A percentile compares a stretch with the other conserved stretches of the same genome.
phyloP scores from a whole-genome alignment of 2,888 invertebrate species.

The Fragum sueziense region DNA sequence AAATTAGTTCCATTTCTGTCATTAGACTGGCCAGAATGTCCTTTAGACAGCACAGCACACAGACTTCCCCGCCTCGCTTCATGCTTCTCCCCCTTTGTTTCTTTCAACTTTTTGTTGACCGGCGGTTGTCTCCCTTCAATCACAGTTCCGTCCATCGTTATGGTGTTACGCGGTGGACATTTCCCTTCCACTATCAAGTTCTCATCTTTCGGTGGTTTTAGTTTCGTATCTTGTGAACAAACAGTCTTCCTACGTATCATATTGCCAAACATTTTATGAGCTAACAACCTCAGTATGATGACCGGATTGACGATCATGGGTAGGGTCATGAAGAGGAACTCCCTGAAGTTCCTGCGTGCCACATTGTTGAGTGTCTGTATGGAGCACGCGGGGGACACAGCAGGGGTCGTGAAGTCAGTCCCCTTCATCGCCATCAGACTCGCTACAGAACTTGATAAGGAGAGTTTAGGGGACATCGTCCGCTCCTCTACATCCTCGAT shows the following conservation, averaged over 20 bases:
- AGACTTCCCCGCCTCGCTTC: constrained; percentile 2
- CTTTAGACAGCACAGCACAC: constrained; percentile 10
- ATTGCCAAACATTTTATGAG: constrained; percentile 85
- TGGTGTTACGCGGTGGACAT: constrained; percentile 64
- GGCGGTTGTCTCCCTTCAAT: constrained; percentile 8
- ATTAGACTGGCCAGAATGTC: background rate
- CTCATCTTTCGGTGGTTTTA: constrained; percentile 73
- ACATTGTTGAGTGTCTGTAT: constrained; percentile 71
- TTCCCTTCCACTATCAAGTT: constrained; percentile 66
- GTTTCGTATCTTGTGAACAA: constrained; percentile 67
- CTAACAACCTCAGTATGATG: constrained; percentile 84
- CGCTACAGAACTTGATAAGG: constrained; percentile 68
- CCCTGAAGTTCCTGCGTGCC: constrained; percentile 72
- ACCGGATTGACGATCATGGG: constrained; percentile 85
- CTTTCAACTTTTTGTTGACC: constrained; percentile 6
- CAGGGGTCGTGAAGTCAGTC: constrained; percentile 66
- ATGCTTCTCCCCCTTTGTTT: constrained; percentile 19
- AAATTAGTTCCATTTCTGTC: constrained; percentile 60
- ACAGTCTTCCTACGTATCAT: constrained; percentile 83
- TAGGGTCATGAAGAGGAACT: constrained; percentile 80
- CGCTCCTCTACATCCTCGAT: constrained; percentile 66
- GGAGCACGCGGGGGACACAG: constrained; percentile 74
- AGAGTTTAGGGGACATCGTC: constrained; percentile 64
- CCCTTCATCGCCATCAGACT: constrained; percentile 42
- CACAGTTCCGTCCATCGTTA: background rate